Evolutionary conservation across 1,140 invertebrate species (phyloP).

Genomic region (Brachionus koreanus): DNA sequence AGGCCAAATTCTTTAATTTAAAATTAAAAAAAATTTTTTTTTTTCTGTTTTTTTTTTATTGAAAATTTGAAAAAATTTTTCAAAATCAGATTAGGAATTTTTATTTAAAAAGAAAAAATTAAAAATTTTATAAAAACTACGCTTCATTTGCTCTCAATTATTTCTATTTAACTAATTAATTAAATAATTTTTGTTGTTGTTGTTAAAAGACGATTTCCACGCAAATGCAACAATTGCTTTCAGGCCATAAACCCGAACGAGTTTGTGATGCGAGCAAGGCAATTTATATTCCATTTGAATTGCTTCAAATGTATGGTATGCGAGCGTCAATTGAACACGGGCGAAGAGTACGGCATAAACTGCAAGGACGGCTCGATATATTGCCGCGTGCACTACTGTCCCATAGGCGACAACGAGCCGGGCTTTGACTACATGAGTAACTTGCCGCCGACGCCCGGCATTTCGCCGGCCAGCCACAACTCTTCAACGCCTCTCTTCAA

Average conservation of each 20-base stretch:
- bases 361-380: constrained; percentile 58
- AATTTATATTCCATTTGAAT: constrained; percentile 59
- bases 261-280: constrained; percentile 61
- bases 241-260: constrained; percentile 77
- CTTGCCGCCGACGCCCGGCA: constrained; percentile 58
- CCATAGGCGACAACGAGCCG: not conserved
- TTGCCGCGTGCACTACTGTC: constrained; percentile 55
- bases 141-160: not conserved
- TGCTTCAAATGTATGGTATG: constrained; percentile 64
- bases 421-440: constrained; percentile 43
- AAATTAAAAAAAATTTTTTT: too few species aligned
- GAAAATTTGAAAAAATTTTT: too few species aligned
- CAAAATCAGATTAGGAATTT: not conserved
- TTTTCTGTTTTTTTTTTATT: too few species aligned
- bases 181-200: not conserved
- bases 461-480: constrained; percentile 59
- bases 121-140: not conserved
- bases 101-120: not conserved
- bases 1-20: not conserved
- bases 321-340: constrained; percentile 63
- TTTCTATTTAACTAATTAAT: too few species aligned
- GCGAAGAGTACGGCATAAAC: constrained; percentile 80
- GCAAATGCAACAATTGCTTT: constrained; percentile 71
- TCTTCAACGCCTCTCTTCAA: constrained; percentile 63
- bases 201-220: constrained; percentile 33